Evolutionary conservation across 2,113 vertebrate species (phyloP).

Genomic region (Glaucomys volans): DNA sequence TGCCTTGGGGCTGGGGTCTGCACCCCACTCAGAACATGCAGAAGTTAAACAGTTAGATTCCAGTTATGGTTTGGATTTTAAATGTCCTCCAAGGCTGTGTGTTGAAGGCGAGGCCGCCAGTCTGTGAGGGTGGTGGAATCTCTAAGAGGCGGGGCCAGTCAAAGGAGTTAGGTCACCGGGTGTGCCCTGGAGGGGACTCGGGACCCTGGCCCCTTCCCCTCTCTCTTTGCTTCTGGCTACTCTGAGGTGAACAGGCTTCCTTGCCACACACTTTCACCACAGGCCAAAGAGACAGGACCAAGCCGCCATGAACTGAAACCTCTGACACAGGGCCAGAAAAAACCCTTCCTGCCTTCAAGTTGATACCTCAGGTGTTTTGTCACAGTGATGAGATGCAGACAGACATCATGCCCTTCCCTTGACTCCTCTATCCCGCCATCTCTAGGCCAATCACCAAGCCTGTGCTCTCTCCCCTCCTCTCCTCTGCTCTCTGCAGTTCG

Average conservation of each 20-base stretch:
- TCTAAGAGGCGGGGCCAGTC: not conserved
- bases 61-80: not conserved
- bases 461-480: not conserved
- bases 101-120: not conserved
- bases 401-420: not conserved
- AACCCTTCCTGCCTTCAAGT: not conserved
- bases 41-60: not conserved
- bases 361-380: not conserved
- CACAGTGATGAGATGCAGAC: not conserved
- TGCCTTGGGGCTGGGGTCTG: not conserved
- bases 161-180: not conserved
- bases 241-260: not conserved
- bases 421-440: not conserved
- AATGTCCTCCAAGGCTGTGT: not conserved
- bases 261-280: not conserved
- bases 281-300: not conserved
- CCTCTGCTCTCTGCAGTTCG: not conserved
- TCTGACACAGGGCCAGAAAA: not conserved
- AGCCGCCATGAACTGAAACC: not conserved
- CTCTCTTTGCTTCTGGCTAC: too few relatives aligned
- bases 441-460: fast-evolving
- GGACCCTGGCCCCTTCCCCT: too few relatives aligned
- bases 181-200: not conserved
- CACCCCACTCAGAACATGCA: not conserved
- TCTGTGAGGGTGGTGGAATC: not conserved